These are phyloP conservation scores for Drosophila infuscata DNA, from an alignment of 2,888 invertebrate species.

Conservation along the genomic window DNA sequence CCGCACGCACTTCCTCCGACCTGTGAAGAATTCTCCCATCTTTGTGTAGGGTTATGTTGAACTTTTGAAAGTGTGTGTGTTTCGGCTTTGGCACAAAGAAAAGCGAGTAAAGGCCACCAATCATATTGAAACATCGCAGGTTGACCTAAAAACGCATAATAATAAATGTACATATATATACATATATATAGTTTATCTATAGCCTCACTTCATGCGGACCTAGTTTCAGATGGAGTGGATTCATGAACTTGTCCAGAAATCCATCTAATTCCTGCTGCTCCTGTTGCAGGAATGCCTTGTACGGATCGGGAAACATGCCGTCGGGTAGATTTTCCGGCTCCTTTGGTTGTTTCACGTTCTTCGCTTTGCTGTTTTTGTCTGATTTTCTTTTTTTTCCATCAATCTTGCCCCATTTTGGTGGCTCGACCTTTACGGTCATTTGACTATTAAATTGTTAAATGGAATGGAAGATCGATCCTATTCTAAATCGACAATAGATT, in stretches of 20 bases:
- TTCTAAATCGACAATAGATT: background rate
- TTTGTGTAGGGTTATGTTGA: slow-evolving; percentile 76
- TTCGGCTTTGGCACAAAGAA: slow-evolving; percentile 72
- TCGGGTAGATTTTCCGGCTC: slow-evolving; percentile 56
- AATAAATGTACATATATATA: background rate
- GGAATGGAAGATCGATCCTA: too few species aligned
- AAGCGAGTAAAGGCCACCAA: slow-evolving; percentile 81
- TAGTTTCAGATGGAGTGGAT: slow-evolving; percentile 62
- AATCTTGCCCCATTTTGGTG: background rate
- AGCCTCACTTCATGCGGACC: slow-evolving; percentile 66
- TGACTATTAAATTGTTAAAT: background rate
- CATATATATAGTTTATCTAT: too few species aligned
- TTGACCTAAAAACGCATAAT: slow-evolving; percentile 71
- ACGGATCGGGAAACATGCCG: slow-evolving; percentile 71
- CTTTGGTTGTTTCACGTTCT: slow-evolving; percentile 20
- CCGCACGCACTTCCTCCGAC: slow-evolving; percentile 26
- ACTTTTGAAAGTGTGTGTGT: slow-evolving; percentile 57
- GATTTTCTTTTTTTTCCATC: background rate
- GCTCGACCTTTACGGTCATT: background rate
- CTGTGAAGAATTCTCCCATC: slow-evolving; percentile 50
- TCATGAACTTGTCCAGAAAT: slow-evolving; percentile 48
- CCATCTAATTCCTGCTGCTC: slow-evolving; percentile 57
- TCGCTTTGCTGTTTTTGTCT: background rate
- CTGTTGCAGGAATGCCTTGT: slow-evolving; percentile 56
- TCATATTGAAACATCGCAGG: slow-evolving; percentile 71